Evolutionary conservation across 2,113 vertebrate genomes (phyloP).

Genomic region (Erpornis zantholeuca): DNA sequence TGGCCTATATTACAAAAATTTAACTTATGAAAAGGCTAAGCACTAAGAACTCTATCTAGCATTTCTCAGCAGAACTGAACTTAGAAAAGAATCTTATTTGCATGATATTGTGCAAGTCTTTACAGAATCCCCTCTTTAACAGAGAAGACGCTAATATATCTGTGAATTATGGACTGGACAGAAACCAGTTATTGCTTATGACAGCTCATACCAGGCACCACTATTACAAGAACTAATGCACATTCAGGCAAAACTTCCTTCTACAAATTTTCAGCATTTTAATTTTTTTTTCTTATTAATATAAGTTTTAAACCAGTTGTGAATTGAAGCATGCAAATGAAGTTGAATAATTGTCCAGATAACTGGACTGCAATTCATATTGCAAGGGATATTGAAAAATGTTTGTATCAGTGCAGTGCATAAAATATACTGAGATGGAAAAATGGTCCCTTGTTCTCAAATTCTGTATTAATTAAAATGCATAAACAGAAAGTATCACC

Average conservation of each 20-base stretch:
- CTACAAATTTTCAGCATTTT: not conserved
- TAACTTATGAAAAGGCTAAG: not conserved
- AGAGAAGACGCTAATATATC: not conserved
- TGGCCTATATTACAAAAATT: not conserved
- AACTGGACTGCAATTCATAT: not conserved
- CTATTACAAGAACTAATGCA: not conserved
- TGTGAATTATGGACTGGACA: not conserved
- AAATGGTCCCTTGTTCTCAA: not conserved
- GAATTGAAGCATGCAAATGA: not conserved
- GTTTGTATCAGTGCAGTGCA: not conserved
- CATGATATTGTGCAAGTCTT: not conserved
- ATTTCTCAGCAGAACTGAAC: not conserved
- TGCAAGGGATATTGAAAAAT: not conserved
- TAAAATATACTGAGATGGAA: not conserved
- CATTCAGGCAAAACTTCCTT: not conserved
- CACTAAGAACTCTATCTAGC: not conserved
- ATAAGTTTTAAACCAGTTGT: not conserved
- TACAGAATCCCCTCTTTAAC: not conserved
- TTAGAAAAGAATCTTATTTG: not conserved
- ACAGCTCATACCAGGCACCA: not conserved
- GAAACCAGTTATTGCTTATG: not conserved
- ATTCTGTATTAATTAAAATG: not conserved
- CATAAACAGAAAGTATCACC: not conserved
- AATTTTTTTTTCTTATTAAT: not conserved
- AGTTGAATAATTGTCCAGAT: not conserved